Evolutionary conservation across 2,113 vertebrate genomes (phyloP).

Genomic region (Nansenia antarctica): DNA sequence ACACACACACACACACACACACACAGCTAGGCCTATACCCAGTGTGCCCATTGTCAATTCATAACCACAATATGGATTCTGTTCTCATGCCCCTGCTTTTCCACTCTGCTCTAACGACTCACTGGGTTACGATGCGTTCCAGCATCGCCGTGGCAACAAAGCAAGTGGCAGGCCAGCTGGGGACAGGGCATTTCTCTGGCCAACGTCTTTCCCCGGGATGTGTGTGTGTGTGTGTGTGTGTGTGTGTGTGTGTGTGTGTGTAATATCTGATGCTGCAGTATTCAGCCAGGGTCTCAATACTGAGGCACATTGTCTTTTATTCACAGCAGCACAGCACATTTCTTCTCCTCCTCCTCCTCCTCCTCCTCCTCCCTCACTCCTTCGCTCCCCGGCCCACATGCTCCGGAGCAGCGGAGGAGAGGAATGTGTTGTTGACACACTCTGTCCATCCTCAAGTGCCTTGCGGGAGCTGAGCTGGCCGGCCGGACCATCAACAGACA

Average conservation of each 20-base stretch:
- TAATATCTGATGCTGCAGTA: slow-evolving; percentile 26
- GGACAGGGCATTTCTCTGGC: slow-evolving; percentile 59
- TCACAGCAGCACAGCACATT: slow-evolving; percentile 60
- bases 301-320: slow-evolving; percentile 66
- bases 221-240: neutral
- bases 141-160: slow-evolving; percentile 60
- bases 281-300: slow-evolving; percentile 42
- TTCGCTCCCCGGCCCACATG: slow-evolving; percentile 57
- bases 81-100: slow-evolving; percentile 66
- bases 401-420: slow-evolving; percentile 46
- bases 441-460: slow-evolving; percentile 31
- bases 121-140: slow-evolving; percentile 45
- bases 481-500: neutral
- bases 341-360: slow-evolving; percentile 35
- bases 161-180: slow-evolving; percentile 54
- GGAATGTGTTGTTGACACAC: slow-evolving; percentile 65
- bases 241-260: slow-evolving; percentile 26
- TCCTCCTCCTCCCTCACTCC: slow-evolving; percentile 30
- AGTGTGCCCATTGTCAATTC: slow-evolving; percentile 62
- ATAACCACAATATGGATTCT: slow-evolving; percentile 74
- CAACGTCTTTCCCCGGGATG: slow-evolving; percentile 41
- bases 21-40: slow-evolving; percentile 5
- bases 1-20: neutral
- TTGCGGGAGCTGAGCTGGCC: neutral
- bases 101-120: slow-evolving; percentile 55